Conservation (phyloP, 1,140 invertebrate species). For the Aphaenogaster floridana region DNA sequence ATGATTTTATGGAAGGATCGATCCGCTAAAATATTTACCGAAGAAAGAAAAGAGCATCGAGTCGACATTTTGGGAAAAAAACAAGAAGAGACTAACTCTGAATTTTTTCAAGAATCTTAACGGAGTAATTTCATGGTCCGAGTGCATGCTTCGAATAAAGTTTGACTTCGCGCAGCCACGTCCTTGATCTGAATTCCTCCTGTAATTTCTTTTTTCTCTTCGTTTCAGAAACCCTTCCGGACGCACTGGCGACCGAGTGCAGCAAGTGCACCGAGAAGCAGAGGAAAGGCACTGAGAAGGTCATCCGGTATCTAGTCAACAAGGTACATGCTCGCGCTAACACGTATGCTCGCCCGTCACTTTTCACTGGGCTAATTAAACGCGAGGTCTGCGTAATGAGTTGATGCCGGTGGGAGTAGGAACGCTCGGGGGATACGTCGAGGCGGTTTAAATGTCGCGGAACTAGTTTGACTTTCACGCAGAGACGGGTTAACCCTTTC, state of each 20-base stretch:
- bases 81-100: too few species aligned
- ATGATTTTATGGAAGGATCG: neutral
- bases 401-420: neutral
- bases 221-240: conserved; percentile 86
- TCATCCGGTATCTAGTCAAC: conserved; percentile 86
- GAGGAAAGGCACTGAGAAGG: conserved; percentile 86
- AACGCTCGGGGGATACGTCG: conserved; percentile 19
- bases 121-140: neutral
- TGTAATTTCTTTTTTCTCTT: neutral
- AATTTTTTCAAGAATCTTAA: neutral
- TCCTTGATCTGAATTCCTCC: conserved; percentile 42
- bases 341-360: conserved; percentile 54
- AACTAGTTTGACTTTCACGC: conserved; percentile 70
- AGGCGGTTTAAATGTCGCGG: conserved; percentile 30
- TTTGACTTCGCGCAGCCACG: neutral
- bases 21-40: neutral
- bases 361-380: conserved; percentile 65
- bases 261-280: conserved; percentile 89
- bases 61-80: neutral
- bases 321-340: conserved; percentile 74
- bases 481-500: conserved; percentile 23
- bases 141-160: neutral
- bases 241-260: conserved; percentile 88
- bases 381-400: conserved; percentile 48
- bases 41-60: neutral